These are phyloP conservation scores for Pangasius sanitwongsei DNA, from an alignment of 2,797 vertebrate species.

Conservation along the genomic window DNA sequence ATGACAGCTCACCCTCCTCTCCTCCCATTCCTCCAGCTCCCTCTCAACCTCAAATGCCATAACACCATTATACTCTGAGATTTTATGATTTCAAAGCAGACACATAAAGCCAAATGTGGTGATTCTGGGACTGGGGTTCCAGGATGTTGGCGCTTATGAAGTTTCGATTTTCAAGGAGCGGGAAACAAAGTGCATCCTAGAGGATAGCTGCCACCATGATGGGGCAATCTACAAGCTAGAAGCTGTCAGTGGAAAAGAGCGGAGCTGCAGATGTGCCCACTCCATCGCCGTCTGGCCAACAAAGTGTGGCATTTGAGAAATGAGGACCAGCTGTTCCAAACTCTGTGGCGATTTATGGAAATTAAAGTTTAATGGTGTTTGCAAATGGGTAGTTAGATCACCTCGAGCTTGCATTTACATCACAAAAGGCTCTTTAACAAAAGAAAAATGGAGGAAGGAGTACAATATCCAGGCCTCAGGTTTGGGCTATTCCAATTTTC, in stretches of 20 bases:
- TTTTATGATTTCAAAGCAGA: conserved; percentile 19
- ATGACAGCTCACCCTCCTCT: conserved; percentile 26
- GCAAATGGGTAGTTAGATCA: conserved; percentile 1
- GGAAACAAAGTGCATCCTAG: not conserved
- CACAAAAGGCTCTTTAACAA: not conserved
- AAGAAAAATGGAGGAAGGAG: not conserved
- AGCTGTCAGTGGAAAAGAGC: conserved; percentile 3
- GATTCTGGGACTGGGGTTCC: not conserved
- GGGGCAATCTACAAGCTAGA: conserved; percentile 30
- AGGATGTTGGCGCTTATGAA: not conserved
- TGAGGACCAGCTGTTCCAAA: conserved; percentile 47
- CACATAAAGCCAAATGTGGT: conserved; percentile 1
- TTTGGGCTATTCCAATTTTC: conserved; percentile 20
- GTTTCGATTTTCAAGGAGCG: conserved; percentile 6
- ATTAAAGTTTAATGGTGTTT: conserved; percentile 14
- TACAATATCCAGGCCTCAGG: conserved; percentile 5
- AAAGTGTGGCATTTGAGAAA: conserved; percentile 40
- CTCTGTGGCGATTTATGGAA: conserved; percentile 17
- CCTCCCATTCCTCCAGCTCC: too few relatives aligned
- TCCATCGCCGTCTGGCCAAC: conserved; percentile 41
- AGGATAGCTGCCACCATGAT: not conserved
- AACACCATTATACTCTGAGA: conserved; percentile 13
- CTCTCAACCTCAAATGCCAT: not conserved
- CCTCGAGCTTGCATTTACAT: conserved; percentile 4
- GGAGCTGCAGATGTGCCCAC: conserved; percentile 42